These are phyloP conservation scores for Nasonia oneida DNA, from an alignment of 2,888 invertebrate species.

Conservation along the genomic window DNA sequence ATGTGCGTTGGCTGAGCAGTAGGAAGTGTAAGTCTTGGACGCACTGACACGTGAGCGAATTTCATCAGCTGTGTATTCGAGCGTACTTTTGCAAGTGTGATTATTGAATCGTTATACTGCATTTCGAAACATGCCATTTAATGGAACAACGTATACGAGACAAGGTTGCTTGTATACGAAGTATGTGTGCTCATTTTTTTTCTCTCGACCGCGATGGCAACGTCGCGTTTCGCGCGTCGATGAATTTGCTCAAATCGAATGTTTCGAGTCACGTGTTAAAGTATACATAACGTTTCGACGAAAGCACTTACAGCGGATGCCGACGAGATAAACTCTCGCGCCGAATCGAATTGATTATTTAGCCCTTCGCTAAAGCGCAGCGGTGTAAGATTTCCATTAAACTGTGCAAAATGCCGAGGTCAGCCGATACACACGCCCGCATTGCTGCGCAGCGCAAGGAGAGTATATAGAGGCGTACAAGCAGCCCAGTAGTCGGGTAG, in stretches of 20 bases:
- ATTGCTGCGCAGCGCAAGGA: not conserved
- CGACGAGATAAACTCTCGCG: no score
- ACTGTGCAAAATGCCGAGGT: not conserved
- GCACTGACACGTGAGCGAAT: not conserved
- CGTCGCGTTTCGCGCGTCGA: no score
- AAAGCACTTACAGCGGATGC: no score
- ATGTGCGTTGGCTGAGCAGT: conserved; percentile 38
- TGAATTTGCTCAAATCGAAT: no score
- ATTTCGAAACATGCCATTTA: not conserved
- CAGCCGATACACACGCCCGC: not conserved
- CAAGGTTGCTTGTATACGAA: no score
- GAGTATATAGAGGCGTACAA: not conserved
- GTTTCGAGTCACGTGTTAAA: no score
- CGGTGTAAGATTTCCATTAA: conserved; percentile 4
- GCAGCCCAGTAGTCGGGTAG: conserved; percentile 12
- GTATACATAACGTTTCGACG: no score
- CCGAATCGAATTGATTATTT: no score
- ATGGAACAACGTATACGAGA: no score
- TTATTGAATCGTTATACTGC: not conserved
- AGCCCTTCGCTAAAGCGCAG: not conserved
- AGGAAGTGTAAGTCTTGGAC: conserved; percentile 39
- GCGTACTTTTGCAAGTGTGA: not conserved
- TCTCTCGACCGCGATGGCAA: no score
- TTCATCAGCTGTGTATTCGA: not conserved
- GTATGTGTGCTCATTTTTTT: no score